Evolutionary conservation across 2,113 vertebrate species (phyloP).

Genomic region (Polyodon spathula): DNA sequence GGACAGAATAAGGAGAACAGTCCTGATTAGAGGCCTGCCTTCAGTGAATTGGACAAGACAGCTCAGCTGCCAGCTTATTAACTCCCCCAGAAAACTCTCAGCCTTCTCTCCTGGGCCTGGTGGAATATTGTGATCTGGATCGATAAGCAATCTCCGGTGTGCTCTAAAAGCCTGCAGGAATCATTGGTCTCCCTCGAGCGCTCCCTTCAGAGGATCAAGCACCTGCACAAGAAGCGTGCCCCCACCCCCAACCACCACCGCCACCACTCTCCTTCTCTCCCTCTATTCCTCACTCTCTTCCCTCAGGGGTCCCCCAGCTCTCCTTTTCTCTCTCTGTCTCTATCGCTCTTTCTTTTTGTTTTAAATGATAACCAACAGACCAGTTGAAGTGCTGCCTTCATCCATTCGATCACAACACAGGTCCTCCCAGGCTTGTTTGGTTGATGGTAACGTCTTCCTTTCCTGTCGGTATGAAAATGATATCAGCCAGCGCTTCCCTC

Average conservation of each 20-base stretch:
- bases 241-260: neutral
- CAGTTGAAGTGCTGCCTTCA: conserved; percentile 69
- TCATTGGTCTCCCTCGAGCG: conserved; percentile 92
- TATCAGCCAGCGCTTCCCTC: conserved; percentile 43
- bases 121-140: conserved; percentile 96
- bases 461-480: conserved; percentile 52
- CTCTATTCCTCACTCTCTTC: conserved; percentile 12
- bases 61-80: conserved; percentile 98
- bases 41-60: conserved; percentile 99
- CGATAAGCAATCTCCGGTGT: conserved; percentile 99
- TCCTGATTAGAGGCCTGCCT: conserved; percentile 95
- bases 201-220: conserved; percentile 81
- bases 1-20: conserved; percentile 93
- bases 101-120: conserved; percentile 76
- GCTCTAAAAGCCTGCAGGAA: conserved; percentile 96
- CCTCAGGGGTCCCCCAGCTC: conserved; percentile 16
- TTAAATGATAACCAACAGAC: conserved; percentile 88
- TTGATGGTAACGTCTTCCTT: conserved; percentile 54
- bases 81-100: conserved; percentile 99
- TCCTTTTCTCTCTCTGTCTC: conserved; percentile 24
- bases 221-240: conserved; percentile 53
- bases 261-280: no score
- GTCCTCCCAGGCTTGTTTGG: conserved; percentile 57
- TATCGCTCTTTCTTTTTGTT: conserved; percentile 34
- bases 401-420: conserved; percentile 73